Evolutionary conservation across 2,797 vertebrate genomes (phyloP).

Genomic region (Capromys pilorides): DNA sequence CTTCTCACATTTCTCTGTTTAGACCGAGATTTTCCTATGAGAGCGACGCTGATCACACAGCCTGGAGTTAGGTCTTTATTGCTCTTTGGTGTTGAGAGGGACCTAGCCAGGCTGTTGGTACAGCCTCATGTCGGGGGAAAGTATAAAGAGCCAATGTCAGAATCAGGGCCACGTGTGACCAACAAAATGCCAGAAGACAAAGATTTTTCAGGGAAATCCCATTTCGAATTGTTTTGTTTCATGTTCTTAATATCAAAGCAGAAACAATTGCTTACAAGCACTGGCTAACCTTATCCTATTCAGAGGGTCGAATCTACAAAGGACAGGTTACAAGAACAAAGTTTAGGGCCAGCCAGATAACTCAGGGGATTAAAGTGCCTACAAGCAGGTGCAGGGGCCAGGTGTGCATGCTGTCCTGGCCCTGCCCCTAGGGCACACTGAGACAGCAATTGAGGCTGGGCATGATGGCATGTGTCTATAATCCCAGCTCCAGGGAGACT

Average conservation of each 20-base stretch:
- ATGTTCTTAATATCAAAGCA: too few species aligned
- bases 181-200: background rate
- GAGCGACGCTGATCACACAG: background rate
- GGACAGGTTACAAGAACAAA: background rate
- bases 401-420: too few species aligned
- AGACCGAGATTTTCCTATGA: background rate
- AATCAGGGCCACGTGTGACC: background rate
- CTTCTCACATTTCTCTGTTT: background rate
- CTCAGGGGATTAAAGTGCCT: too few species aligned
- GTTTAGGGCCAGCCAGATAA: background rate
- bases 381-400: too few species aligned
- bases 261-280: too few species aligned
- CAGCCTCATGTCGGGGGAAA: background rate
- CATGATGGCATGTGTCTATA: too few species aligned
- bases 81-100: rapidly evolving
- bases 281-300: background rate
- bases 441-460: too few species aligned
- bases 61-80: background rate
- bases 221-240: background rate
- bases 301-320: background rate
- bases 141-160: background rate
- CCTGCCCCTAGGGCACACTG: too few species aligned
- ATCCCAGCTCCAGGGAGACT: too few species aligned
- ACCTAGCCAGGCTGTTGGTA: background rate
- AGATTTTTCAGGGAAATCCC: background rate